Evolutionary conservation across 2,888 invertebrate species (phyloP), one percentile per base, ranked within the genome.

Genomic region (Philereme vetulata): DNA sequence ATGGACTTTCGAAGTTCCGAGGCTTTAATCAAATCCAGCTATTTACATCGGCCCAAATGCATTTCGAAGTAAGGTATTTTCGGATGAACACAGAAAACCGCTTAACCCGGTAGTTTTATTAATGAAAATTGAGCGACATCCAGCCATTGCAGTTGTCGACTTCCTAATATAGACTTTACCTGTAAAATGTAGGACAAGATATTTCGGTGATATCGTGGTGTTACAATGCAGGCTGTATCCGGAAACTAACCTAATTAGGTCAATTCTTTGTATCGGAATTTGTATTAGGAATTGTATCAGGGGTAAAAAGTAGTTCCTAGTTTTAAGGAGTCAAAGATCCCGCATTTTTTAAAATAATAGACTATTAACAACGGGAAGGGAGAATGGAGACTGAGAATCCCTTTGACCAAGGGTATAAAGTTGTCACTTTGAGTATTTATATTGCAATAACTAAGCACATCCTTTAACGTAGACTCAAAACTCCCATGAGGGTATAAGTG

Each of bases 81-180:
- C 65, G 81, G 77, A 77, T 67, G 76, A 87, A 92, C 91, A 92
- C 85, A 81, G 90, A 84, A 92, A 91, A 86, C 80, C 90, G 90
- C 88, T 92, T 90, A 92, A 87, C 86, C 86, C 64, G 79, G 79
- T 84, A 82, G 83, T 80, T 80, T 59, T 85, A 86, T 85, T 92
- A 92, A 91, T 92, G 91, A 90, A 90, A 92, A 91, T 91, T 91
- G 90, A 92, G 85, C 78, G 92, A 86, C 88, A 85, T 84, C 76
- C 79, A 78, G 66, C 58, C 62, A 64, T 73, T 88, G 88, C 85
- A 81, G 80, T 82, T 68, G 68, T 70, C 64, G 58, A 76, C 76
- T 56, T 60, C 60, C 80, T 79, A 79, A 81, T 89, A 86, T 90
- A 88, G 88, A 78, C 75, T 78, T 79, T 78, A 80, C 73, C 72